Base-by-base conservation (phyloP, 2,113 vertebrate genomes). In the Neoarius graeffei region DNA sequence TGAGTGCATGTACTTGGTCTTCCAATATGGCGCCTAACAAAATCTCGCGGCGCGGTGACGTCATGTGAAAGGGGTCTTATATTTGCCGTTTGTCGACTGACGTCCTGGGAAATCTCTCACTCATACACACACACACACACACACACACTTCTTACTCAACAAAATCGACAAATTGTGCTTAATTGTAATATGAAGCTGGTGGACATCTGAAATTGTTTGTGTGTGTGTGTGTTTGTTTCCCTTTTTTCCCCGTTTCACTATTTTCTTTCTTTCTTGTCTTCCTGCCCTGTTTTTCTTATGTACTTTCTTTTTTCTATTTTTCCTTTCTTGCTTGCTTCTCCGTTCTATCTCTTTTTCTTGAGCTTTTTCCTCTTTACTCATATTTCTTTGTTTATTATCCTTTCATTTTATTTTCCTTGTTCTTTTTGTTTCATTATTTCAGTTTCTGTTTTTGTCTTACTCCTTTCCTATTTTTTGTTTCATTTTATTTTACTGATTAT, bases 31-130 rank as follows among this genome's bases (percentile, higher is more conserved):
- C n/a, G n/a, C n/a, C n/a, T n/a, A n/a, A n/a, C n/a, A n/a, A n/a
- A n/a, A n/a, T n/a, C n/a, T n/a, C n/a, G n/a, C n/a, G n/a, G n/a
- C n/a, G n/a, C n/a, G n/a, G n/a, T n/a, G n/a, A n/a, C n/a, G n/a
- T n/a, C n/a, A n/a, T n/a, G n/a, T n/a, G n/a, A n/a, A n/a, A n/a
- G n/a, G n/a, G n/a, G n/a, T n/a, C n/a, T n/a, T n/a, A n/a, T 79
- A 77, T 86, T 86, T 86, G 48, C 59, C 23, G 42, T 77, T 79
- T 79, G 23, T 48, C 79, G 42, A 15, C 30, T 35, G 84, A n/a
- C 42, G 25, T 79, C n/a, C 57, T 62, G 71, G 84, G 84, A 76
- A 85, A 79, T 86, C 42, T 64, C 73, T 13, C 35, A 5, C 73
- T 0, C 62, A 27, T 48, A 17, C 59, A 25, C 81, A 64, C 59